Percentiles rank a stretch among this genome's conserved stretches.
Conservation (phyloP, 1,140 invertebrate genomes). For the Agraylea sexmaculata region DNA sequence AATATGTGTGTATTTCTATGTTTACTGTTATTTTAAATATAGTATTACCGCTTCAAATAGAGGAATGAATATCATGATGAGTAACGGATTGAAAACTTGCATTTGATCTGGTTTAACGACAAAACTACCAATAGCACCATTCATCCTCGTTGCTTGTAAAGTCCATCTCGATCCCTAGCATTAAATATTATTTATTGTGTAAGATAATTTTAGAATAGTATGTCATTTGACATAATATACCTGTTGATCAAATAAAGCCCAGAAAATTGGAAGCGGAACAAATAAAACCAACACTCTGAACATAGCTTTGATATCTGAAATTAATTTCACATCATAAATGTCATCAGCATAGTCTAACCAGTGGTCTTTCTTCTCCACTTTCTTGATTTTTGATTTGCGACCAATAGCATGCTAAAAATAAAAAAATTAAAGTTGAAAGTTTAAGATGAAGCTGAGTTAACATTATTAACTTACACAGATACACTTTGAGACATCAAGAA, state of each 20-base stretch:
- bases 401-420: conserved; percentile 32
- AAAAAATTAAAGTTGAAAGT: neutral
- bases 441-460: neutral
- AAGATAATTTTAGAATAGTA: too few relatives aligned
- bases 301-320: conserved; percentile 59
- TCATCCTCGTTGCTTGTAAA: conserved; percentile 56
- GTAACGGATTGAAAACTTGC: conserved; percentile 66
- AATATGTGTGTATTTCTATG: too few relatives aligned
- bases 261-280: conserved; percentile 70
- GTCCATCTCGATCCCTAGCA: conserved; percentile 44
- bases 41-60: conserved; percentile 53
- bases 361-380: conserved; percentile 45
- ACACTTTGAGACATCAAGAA: conserved; percentile 64
- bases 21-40: too few relatives aligned
- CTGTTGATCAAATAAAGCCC: conserved; percentile 72
- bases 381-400: conserved; percentile 33
- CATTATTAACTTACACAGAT: conserved; percentile 30
- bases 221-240: too few relatives aligned
- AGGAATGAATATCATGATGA: conserved; percentile 69
- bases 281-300: conserved; percentile 58
- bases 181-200: too few relatives aligned
- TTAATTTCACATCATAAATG: conserved; percentile 48
- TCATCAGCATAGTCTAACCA: conserved; percentile 75
- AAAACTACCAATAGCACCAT: conserved; percentile 46
- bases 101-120: conserved; percentile 69